Evolutionary conservation across 2,888 invertebrate genomes (phyloP).

Genomic region (Lepidochrysops patricia): DNA sequence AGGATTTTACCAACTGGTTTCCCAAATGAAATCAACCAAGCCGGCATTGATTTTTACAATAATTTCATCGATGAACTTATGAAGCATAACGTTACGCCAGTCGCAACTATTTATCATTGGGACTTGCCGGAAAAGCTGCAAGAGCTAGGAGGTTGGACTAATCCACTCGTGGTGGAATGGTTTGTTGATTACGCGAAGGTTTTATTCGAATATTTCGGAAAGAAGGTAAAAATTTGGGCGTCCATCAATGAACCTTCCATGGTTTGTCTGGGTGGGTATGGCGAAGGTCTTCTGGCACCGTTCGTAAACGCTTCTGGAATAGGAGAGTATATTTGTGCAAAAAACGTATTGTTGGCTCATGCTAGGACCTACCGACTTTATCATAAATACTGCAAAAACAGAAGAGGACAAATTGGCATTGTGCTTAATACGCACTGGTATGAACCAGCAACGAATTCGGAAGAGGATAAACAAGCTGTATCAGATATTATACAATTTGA

Average conservation of each 20-base stretch:
- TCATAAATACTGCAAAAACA: neutral
- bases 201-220: slow-evolving; percentile 63
- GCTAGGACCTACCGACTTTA: neutral
- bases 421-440: neutral
- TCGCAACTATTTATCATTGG: slow-evolving; percentile 73
- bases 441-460: neutral
- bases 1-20: slow-evolving; percentile 76
- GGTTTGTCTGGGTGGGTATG: slow-evolving; percentile 50
- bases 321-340: neutral
- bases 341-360: neutral
- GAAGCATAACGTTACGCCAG: slow-evolving; percentile 59
- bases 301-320: slow-evolving; percentile 3
- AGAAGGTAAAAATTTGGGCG: slow-evolving; percentile 78
- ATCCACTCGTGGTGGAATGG: slow-evolving; percentile 55
- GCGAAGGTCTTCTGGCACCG: slow-evolving; percentile 49
- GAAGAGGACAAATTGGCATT: neutral
- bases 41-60: slow-evolving; percentile 78
- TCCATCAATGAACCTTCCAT: slow-evolving; percentile 81
- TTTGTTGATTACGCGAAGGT: slow-evolving; percentile 65
- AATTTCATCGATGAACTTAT: slow-evolving; percentile 73
- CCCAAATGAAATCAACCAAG: slow-evolving; percentile 67
- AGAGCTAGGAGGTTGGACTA: slow-evolving; percentile 73
- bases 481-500: neutral
- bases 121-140: slow-evolving; percentile 70
- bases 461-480: neutral